A percentile compares a stretch with the other conserved stretches of the same genome.
These are phyloP conservation scores for Atta texana DNA, from an alignment of 1,140 invertebrate species.

Conservation along the genomic window DNA sequence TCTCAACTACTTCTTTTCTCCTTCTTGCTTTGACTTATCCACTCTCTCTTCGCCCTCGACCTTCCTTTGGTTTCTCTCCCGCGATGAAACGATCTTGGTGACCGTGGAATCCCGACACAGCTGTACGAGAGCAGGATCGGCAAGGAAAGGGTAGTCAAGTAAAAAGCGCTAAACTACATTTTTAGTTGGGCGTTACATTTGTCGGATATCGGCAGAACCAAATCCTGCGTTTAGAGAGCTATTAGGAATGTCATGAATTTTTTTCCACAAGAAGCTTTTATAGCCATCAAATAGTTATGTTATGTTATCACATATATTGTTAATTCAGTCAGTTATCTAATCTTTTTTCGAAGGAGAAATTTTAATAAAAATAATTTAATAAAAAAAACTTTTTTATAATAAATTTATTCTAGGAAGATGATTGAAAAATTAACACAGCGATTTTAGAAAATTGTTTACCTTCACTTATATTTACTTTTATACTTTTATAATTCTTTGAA, in stretches of 20 bases:
- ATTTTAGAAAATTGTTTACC: neutral
- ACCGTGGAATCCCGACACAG: conserved; percentile 72
- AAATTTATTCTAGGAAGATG: neutral
- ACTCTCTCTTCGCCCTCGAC: neutral
- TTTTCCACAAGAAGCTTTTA: neutral
- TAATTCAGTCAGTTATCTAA: neutral
- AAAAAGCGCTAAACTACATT: conserved; percentile 76
- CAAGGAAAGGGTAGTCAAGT: conserved; percentile 1
- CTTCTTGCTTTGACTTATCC: conserved; percentile 18
- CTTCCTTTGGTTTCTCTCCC: conserved; percentile 34
- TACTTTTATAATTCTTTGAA: neutral
- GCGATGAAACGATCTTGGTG: conserved; percentile 18
- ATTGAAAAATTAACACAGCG: neutral
- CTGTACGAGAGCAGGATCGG: conserved; percentile 57
- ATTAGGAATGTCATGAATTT: conserved; percentile 56
- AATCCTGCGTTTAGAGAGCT: conserved; percentile 36
- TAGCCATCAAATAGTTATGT: neutral
- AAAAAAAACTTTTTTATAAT: neutral
- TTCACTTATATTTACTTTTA: neutral
- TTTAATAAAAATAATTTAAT: neutral
- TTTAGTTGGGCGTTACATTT: conserved; percentile 78
- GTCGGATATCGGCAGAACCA: conserved; percentile 72
- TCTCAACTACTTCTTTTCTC: conserved; percentile 38
- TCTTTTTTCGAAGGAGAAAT: neutral
- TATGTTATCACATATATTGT: neutral